These are phyloP conservation scores for Hedychridium roseum DNA, from an alignment of 2,888 invertebrate genomes.

Conservation along the genomic window DNA sequence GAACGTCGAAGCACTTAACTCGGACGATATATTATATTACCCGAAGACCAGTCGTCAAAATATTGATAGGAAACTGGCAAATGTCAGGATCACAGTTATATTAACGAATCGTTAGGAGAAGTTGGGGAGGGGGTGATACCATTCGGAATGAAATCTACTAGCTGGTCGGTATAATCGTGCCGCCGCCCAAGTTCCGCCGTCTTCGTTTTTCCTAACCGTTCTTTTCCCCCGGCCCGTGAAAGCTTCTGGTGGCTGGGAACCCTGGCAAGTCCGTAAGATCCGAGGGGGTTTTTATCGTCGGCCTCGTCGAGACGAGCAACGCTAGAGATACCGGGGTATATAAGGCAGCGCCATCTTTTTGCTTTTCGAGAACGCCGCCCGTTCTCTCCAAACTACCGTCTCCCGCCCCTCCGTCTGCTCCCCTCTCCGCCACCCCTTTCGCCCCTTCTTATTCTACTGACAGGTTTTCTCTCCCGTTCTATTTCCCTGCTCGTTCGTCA, in stretches of 20 bases:
- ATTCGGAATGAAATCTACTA: too few relatives aligned
- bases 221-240: slow-evolving; percentile 1
- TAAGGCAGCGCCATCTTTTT: slow-evolving; percentile 19
- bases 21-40: too few relatives aligned
- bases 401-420: slow-evolving; percentile 3
- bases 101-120: too few relatives aligned
- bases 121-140: too few relatives aligned
- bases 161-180: slow-evolving; percentile 3
- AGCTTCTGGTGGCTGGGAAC: slow-evolving; percentile 10
- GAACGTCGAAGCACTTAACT: too few relatives aligned
- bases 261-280: slow-evolving; percentile 10
- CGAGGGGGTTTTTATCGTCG: slow-evolving; percentile 14
- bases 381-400: slow-evolving; percentile 23
- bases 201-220: neutral
- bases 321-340: slow-evolving; percentile 5
- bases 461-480: slow-evolving; percentile 5
- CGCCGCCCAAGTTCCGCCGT: neutral
- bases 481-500: slow-evolving; percentile 15
- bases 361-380: slow-evolving; percentile 14
- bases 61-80: too few relatives aligned
- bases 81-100: too few relatives aligned
- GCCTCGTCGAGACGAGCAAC: neutral
- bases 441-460: neutral
- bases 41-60: too few relatives aligned
- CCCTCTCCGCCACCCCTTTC: slow-evolving; percentile 19